Evolutionary conservation across 1,140 invertebrate species (phyloP).

Genomic region (Popillia japonica): DNA sequence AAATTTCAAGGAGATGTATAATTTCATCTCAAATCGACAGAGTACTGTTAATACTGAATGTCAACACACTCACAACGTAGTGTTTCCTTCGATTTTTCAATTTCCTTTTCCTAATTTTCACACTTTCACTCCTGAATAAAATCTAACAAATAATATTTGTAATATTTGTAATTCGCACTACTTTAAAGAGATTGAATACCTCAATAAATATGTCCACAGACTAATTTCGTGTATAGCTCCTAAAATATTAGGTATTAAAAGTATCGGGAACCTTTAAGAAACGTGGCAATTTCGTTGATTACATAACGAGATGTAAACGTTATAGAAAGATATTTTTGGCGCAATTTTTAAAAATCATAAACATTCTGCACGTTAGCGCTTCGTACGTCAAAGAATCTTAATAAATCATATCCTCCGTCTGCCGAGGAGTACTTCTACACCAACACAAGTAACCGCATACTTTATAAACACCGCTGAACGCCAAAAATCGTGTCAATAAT

Average conservation of each 20-base stretch:
- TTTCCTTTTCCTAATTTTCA: no score
- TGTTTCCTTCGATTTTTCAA: no score
- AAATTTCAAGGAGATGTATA: no score
- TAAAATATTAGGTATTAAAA: slow-evolving; percentile 5
- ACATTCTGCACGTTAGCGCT: neutral
- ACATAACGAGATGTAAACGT: neutral
- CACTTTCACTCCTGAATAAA: no score
- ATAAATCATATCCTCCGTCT: neutral
- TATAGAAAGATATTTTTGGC: neutral
- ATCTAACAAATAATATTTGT: no score
- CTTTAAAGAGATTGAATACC: neutral
- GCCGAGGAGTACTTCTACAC: neutral
- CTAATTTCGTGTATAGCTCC: neutral
- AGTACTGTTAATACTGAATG: no score
- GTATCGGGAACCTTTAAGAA: slow-evolving; percentile 5
- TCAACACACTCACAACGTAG: no score
- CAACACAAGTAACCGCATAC: slow-evolving; percentile 9
- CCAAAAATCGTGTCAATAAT: slow-evolving; percentile 21
- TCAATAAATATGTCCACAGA: neutral
- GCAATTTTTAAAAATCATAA: slow-evolving; percentile 21
- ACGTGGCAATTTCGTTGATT: neutral
- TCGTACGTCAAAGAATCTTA: neutral
- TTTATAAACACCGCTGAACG: slow-evolving; percentile 7
- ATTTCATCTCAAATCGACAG: no score
- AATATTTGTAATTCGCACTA: no score